phyloP scores from a whole-genome alignment of 2,113 vertebrate species.

The Sula dactylatra region DNA sequence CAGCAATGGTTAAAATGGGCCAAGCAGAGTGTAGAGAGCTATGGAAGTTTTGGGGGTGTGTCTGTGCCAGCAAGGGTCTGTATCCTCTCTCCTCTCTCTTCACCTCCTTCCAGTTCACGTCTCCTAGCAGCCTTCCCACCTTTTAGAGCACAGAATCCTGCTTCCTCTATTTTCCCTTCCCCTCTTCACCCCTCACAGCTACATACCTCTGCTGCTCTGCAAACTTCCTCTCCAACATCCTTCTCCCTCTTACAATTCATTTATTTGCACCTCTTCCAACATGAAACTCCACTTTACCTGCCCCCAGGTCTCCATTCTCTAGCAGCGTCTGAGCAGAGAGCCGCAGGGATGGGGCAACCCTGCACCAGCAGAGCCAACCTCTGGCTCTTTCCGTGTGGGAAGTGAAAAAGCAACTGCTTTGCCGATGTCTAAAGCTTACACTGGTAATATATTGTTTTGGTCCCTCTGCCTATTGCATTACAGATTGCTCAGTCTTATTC shows the following conservation, averaged over 20 bases:
- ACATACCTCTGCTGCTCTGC: neutral
- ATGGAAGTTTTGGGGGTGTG: neutral
- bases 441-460: neutral
- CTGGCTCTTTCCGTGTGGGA: neutral
- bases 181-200: neutral
- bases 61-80: neutral
- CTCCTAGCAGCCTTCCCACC: neutral
- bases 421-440: neutral
- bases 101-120: neutral
- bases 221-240: neutral
- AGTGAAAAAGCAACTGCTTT: neutral
- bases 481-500: neutral
- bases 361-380: neutral
- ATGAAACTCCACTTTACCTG: neutral
- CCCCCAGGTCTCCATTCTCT: rapidly evolving
- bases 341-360: rapidly evolving
- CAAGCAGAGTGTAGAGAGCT: neutral
- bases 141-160: neutral
- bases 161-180: neutral
- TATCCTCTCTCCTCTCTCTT: neutral
- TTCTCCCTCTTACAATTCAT: neutral
- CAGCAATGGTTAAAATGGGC: neutral
- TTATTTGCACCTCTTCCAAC: neutral
- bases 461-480: neutral
- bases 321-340: neutral